Percentiles rank a stretch among this genome's conserved stretches.
phyloP scores from a whole-genome alignment of 1,140 invertebrate species.

The Arctopsyche grandis region DNA sequence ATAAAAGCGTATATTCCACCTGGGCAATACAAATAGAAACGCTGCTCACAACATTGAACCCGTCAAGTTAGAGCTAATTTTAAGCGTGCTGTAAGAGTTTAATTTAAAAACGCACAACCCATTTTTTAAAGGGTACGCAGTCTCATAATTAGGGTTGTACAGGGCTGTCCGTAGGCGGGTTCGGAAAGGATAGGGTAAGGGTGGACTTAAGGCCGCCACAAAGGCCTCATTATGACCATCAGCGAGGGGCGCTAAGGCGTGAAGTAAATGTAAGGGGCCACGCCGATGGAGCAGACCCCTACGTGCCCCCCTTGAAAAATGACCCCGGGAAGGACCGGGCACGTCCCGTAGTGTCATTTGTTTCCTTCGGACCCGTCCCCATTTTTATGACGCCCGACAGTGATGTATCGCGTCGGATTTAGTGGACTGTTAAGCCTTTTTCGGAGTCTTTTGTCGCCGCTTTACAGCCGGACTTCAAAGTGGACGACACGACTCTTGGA shows the following conservation, averaged over 20 bases:
- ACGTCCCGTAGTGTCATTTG: slow-evolving; percentile 26
- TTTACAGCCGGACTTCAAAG: slow-evolving; percentile 26
- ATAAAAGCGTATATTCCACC: no score
- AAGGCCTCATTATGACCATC: slow-evolving; percentile 17
- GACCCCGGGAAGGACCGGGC: background rate
- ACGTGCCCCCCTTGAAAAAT: slow-evolving; percentile 7
- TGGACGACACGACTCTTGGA: background rate
- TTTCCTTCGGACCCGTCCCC: background rate
- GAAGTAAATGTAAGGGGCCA: slow-evolving; percentile 1
- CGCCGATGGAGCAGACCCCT: background rate
- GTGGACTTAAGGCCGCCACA: background rate
- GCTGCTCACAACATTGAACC: no score
- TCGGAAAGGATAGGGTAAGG: background rate
- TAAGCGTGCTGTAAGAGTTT: no score
- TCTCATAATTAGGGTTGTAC: background rate
- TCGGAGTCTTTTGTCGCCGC: slow-evolving; percentile 18
- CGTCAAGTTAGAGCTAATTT: no score
- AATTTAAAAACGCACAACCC: no score
- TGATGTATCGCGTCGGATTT: slow-evolving; percentile 33
- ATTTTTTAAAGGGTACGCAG: background rate
- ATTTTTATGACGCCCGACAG: slow-evolving; percentile 35
- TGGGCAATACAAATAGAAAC: no score
- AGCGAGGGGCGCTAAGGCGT: background rate
- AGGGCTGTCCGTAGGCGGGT: background rate
- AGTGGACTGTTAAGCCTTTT: slow-evolving; percentile 30